Percentiles rank a stretch among this genome's conserved stretches.
Evolutionary conservation across 2,113 vertebrate genomes (phyloP).

Genomic region (Xyliphius kryptos): DNA sequence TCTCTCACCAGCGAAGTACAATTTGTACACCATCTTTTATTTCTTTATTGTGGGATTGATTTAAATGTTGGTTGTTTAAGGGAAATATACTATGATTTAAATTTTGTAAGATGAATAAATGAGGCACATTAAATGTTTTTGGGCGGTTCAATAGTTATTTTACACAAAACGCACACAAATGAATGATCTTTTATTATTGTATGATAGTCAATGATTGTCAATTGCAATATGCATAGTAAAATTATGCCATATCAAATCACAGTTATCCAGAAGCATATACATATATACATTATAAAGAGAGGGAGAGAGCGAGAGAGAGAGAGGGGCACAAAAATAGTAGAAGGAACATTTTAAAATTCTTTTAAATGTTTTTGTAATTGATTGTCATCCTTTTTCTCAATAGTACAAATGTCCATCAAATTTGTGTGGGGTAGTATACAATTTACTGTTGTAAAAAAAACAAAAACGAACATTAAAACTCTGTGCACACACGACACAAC

Average conservation of each 20-base stretch:
- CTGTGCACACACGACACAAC: too few species aligned
- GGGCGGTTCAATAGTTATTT: neutral
- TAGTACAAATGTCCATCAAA: too few species aligned
- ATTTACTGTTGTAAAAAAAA: too few species aligned
- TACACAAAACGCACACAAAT: neutral
- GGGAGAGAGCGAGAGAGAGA: too few species aligned
- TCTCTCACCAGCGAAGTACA: slow-evolving; percentile 49
- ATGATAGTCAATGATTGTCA: slow-evolving; percentile 19
- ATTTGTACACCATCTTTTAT: slow-evolving; percentile 59
- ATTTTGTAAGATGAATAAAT: slow-evolving; percentile 74
- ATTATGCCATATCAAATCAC: slow-evolving; percentile 6
- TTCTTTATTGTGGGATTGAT: slow-evolving; percentile 64
- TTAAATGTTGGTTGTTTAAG: slow-evolving; percentile 58
- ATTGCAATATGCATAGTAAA: slow-evolving; percentile 29
- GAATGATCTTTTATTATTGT: slow-evolving; percentile 7
- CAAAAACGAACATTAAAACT: too few species aligned
- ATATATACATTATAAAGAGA: too few species aligned
- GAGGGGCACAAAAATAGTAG: too few species aligned
- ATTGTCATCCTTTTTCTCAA: too few species aligned
- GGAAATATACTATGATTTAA: slow-evolving; percentile 59
- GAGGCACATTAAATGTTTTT: slow-evolving; percentile 50
- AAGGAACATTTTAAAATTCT: too few species aligned
- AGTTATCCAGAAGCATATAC: neutral
- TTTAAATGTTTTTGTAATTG: too few species aligned
- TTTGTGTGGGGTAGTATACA: too few species aligned